These are phyloP conservation scores for Eretmochelys imbricata DNA, from an alignment of 2,113 vertebrate species.

Conservation along the genomic window DNA sequence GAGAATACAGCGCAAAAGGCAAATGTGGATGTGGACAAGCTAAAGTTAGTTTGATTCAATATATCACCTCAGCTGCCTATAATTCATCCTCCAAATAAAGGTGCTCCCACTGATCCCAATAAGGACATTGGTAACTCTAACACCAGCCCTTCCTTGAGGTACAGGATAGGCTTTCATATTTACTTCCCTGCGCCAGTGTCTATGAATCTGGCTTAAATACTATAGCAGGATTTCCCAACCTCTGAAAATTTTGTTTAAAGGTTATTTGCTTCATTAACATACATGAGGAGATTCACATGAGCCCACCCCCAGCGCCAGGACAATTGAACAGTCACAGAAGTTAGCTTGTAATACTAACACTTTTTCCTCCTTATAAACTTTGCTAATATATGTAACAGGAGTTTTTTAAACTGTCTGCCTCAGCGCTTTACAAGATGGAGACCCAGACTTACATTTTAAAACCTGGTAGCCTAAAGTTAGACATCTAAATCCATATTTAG, in stretches of 20 bases:
- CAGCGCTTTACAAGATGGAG: background rate
- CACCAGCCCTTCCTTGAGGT: background rate
- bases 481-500: background rate
- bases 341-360: background rate
- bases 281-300: background rate
- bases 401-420: background rate
- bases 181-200: background rate
- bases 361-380: background rate
- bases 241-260: background rate
- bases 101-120: background rate
- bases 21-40: background rate
- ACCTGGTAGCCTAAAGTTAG: background rate
- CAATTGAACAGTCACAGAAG: background rate
- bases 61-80: no score
- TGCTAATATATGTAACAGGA: background rate
- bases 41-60: background rate
- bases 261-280: conserved; percentile 3
- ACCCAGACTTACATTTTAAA: background rate
- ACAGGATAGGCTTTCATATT: accelerated
- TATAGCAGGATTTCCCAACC: background rate
- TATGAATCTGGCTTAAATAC: background rate
- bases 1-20: background rate
- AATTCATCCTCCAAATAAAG: accelerated
- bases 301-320: background rate
- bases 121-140: accelerated